A percentile compares a stretch with the other conserved stretches of the same genome.
phyloP scores from a whole-genome alignment of 1,140 invertebrate species.

The Vollenhovia emeryi region DNA sequence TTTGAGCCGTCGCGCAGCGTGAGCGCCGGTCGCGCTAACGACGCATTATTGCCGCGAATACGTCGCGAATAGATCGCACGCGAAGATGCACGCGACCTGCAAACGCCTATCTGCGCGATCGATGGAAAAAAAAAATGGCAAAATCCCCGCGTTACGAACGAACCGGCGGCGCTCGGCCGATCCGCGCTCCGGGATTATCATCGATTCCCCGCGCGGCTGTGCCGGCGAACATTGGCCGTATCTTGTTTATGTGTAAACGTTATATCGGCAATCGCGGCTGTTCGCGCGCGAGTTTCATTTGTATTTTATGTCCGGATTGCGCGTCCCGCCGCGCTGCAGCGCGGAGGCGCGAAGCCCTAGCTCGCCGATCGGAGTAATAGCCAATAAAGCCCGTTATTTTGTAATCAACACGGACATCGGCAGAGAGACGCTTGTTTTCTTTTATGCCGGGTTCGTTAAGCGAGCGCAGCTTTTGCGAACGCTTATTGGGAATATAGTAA shows the following conservation, averaged over 20 bases:
- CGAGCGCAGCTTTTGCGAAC: neutral
- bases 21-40: neutral
- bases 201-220: constrained; percentile 24
- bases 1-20: neutral
- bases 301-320: constrained; percentile 42
- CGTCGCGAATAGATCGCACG: neutral
- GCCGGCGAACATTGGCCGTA: neutral
- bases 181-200: constrained; percentile 18
- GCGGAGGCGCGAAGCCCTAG: constrained; percentile 30
- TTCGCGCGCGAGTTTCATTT: constrained; percentile 26
- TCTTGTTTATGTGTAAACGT: constrained; percentile 60
- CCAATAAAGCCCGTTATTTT: constrained; percentile 62
- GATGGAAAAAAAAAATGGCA: constrained; percentile 17
- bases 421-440: constrained; percentile 55
- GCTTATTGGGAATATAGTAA: constrained; percentile 45
- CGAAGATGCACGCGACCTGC: neutral
- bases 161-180: neutral
- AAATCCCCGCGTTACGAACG: constrained; percentile 23
- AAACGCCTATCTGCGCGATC: neutral
- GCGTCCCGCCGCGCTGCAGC: neutral
- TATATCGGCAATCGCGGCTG: constrained; percentile 50
- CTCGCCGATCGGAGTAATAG: constrained; percentile 50
- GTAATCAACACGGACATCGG: constrained; percentile 37
- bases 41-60: constrained; percentile 20
- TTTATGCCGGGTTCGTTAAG: constrained; percentile 24